A percentile compares a stretch with the other conserved stretches of the same genome.
Evolutionary conservation across 2,113 vertebrate species (phyloP).

Genomic region (Psittacula cyanocephala): DNA sequence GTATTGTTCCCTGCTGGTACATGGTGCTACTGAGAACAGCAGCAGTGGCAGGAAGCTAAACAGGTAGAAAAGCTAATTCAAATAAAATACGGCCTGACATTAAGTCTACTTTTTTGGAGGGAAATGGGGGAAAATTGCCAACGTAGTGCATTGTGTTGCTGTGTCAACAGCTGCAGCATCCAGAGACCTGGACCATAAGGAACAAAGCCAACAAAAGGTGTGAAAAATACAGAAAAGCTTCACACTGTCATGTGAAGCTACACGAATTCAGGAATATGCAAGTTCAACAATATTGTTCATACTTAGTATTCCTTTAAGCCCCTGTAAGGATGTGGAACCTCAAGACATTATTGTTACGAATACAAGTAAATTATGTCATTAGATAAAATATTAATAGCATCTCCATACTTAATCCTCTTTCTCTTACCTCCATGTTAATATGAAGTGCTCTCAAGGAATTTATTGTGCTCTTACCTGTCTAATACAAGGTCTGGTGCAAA

Average conservation of each 20-base stretch:
- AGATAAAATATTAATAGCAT: neutral
- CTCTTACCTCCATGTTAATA: neutral
- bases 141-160: neutral
- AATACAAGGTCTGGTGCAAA: conserved; percentile 93
- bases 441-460: neutral
- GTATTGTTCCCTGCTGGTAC: neutral
- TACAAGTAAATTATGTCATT: neutral
- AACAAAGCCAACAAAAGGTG: neutral
- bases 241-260: neutral
- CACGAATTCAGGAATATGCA: neutral
- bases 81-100: neutral
- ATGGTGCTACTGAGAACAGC: neutral
- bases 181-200: neutral
- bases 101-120: neutral
- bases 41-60: neutral
- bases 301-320: neutral
- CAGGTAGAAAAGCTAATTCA: neutral
- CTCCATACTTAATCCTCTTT: neutral
- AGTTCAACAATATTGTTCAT: neutral
- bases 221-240: neutral
- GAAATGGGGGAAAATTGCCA: neutral
- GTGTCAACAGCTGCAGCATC: neutral
- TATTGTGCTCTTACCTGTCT: conserved; percentile 82
- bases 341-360: neutral
- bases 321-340: neutral